Evolutionary conservation across 2,797 vertebrate genomes (phyloP).

Genomic region (Scolopax bukidnonensis): DNA sequence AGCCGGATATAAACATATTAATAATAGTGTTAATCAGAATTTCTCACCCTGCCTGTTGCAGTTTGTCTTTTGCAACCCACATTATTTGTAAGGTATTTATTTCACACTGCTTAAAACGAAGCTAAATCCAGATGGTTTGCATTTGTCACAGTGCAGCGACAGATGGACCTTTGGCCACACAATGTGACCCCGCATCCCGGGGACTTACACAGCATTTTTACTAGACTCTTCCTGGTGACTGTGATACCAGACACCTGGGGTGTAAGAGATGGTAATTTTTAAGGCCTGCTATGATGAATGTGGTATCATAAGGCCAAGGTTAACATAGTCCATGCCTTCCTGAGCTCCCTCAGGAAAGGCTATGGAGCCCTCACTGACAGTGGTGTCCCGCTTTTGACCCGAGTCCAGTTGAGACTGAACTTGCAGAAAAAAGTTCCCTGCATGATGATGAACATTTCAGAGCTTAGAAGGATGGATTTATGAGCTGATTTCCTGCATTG

Average conservation of each 20-base stretch:
- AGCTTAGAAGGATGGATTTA: neutral
- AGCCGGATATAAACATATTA: neutral
- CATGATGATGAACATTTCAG: neutral
- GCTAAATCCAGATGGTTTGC: conserved; percentile 9
- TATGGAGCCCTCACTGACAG: accelerated
- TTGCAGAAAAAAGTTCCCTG: neutral
- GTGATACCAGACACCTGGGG: neutral
- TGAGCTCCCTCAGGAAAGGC: neutral
- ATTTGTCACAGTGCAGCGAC: neutral
- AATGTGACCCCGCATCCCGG: neutral
- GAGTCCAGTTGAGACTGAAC: neutral
- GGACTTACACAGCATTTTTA: neutral
- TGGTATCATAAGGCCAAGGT: neutral
- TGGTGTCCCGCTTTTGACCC: neutral
- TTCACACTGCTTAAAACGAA: neutral
- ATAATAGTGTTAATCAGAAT: neutral
- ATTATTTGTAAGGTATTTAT: neutral
- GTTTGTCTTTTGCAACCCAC: neutral
- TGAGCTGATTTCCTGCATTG: neutral
- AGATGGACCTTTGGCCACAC: neutral
- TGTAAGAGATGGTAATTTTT: neutral
- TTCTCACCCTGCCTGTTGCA: neutral
- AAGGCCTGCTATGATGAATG: neutral
- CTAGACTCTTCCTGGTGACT: neutral
- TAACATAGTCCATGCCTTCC: neutral